These are phyloP conservation scores for Halichoerus grypus DNA, from an alignment of 2,113 vertebrate species.

Conservation along the genomic window DNA sequence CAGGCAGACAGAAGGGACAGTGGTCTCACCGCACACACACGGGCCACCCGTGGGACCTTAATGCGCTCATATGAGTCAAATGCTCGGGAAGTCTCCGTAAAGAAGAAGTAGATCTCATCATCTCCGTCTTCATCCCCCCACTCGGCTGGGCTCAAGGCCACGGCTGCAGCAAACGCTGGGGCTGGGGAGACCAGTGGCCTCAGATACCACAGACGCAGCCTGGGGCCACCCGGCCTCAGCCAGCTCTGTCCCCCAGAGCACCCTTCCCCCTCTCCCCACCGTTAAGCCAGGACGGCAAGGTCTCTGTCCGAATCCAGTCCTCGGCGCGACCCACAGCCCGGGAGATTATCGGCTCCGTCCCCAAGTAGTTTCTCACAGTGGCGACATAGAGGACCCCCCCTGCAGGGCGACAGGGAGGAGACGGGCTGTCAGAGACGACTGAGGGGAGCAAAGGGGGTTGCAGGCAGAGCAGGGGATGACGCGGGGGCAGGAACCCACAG, in stretches of 20 bases:
- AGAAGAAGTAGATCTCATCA: conserved; percentile 95
- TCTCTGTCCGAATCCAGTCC: conserved; percentile 92
- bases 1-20: not conserved
- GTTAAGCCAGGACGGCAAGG: conserved; percentile 91
- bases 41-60: conserved; percentile 93
- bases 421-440: not conserved
- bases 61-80: conserved; percentile 91
- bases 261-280: conserved; percentile 85
- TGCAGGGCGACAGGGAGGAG: conserved; percentile 72
- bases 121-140: conserved; percentile 91
- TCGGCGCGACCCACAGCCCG: conserved; percentile 89
- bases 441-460: not conserved
- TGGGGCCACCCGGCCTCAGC: not conserved
- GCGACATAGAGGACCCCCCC: conserved; percentile 91
- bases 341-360: conserved; percentile 92
- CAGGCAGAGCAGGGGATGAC: not conserved
- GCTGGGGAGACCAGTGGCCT: conserved; percentile 83
- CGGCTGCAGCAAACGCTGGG: conserved; percentile 92
- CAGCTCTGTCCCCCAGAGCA: not conserved
- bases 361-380: conserved; percentile 93
- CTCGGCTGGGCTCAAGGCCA: conserved; percentile 88
- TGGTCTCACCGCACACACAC: conserved; percentile 92
- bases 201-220: conserved; percentile 7
- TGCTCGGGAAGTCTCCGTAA: conserved; percentile 92
- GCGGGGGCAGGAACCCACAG: not conserved